These are phyloP conservation scores for Parascotia fuliginaria DNA, from an alignment of 2,888 invertebrate species.

Conservation along the genomic window DNA sequence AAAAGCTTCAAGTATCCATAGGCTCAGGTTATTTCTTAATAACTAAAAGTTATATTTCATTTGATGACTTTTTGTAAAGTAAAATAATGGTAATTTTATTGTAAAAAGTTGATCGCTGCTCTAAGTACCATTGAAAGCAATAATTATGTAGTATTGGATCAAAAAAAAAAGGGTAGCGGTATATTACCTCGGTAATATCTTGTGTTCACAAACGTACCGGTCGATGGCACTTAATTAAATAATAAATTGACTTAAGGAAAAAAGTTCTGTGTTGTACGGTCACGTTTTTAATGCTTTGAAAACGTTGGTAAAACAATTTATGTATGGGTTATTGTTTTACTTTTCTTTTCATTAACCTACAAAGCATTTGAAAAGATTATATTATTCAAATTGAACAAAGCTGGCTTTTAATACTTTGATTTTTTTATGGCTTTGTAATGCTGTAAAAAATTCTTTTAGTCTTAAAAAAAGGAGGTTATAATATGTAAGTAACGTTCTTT, in stretches of 20 bases:
- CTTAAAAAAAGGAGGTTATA: too few species aligned
- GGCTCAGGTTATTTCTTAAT: too few species aligned
- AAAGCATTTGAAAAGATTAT: too few species aligned
- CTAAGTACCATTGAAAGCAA: neutral
- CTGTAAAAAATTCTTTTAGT: too few species aligned
- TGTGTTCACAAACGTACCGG: constrained; percentile 1
- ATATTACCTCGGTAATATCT: constrained; percentile 3
- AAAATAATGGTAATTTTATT: neutral
- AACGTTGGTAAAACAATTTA: neutral
- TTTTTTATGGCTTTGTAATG: too few species aligned
- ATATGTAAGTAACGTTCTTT: too few species aligned
- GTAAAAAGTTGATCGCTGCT: neutral
- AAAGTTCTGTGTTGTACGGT: neutral
- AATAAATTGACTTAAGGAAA: constrained; percentile 8
- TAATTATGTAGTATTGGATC: neutral
- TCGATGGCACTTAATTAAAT: constrained; percentile 13
- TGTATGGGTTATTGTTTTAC: neutral
- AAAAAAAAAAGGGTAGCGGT: constrained; percentile 1
- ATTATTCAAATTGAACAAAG: too few species aligned
- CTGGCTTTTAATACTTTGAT: too few species aligned
- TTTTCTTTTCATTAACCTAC: neutral
- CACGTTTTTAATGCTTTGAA: neutral
- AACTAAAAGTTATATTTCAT: too few species aligned
- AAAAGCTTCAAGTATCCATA: too few species aligned
- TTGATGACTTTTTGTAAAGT: too few species aligned